A percentile compares a stretch with the other conserved stretches of the same genome.
These are phyloP conservation scores for Crotalus tigris DNA, from an alignment of 2,113 vertebrate genomes.

Conservation along the genomic window DNA sequence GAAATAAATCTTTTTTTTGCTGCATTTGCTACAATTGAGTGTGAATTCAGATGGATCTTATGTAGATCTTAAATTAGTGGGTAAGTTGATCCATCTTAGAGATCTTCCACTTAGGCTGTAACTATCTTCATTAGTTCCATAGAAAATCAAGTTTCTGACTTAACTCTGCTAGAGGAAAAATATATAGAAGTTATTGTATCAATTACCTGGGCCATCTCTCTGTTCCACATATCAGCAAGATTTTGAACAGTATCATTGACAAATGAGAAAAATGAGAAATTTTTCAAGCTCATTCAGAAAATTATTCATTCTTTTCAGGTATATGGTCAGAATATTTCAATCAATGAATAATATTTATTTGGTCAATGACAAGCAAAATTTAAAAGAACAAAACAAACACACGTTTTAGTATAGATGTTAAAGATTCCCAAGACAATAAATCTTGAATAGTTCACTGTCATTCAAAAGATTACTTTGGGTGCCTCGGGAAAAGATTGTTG, in stretches of 20 bases:
- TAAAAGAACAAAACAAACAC: background rate
- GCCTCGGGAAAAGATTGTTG: background rate
- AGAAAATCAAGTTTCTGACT: background rate
- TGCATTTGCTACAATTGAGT: background rate
- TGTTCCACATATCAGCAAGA: background rate
- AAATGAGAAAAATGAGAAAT: background rate
- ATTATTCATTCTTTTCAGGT: background rate
- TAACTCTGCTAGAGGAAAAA: background rate
- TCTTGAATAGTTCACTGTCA: background rate
- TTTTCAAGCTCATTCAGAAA: background rate
- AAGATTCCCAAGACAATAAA: background rate
- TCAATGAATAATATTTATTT: background rate
- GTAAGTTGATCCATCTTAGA: background rate
- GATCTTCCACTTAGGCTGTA: background rate
- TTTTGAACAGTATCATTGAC: background rate
- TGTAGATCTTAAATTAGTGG: background rate
- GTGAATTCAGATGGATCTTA: background rate
- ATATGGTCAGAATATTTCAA: background rate
- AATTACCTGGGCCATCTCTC: background rate
- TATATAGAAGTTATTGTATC: background rate
- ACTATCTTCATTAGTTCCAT: background rate
- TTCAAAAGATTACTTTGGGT: background rate
- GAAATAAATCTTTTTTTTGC: background rate
- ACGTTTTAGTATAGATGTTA: background rate
- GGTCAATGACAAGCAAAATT: background rate